These are phyloP conservation scores for Thaumatotibia leucotreta DNA, from an alignment of 1,140 invertebrate species.

Conservation along the genomic window DNA sequence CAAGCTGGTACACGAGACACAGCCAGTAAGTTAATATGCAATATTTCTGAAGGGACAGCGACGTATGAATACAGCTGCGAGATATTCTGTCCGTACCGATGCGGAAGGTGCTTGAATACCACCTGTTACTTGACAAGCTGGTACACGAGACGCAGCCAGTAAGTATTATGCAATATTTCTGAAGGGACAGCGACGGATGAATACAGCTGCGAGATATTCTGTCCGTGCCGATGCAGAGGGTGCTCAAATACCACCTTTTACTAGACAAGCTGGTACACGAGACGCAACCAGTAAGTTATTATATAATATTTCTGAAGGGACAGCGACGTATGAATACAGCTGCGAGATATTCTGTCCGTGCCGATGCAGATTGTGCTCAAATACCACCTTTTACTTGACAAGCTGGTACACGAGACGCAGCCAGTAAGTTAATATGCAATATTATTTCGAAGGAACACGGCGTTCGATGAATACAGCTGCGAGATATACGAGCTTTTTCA, in stretches of 20 bases:
- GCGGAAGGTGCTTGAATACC: constrained; percentile 98
- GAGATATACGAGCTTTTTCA: background rate
- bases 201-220: background rate
- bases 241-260: too few species aligned
- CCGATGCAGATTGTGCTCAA: constrained; percentile 99
- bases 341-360: constrained; percentile 95
- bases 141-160: constrained; percentile 92
- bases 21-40: too few species aligned
- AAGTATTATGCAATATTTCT: constrained; percentile 38
- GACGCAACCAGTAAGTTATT: too few species aligned
- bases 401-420: constrained; percentile 94
- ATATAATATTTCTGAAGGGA: too few species aligned
- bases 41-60: too few species aligned
- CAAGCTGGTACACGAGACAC: too few species aligned
- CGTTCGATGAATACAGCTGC: too few species aligned
- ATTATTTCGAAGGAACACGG: background rate
- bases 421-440: constrained; percentile 76
- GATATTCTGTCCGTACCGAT: constrained; percentile 98
- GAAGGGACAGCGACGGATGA: too few species aligned
- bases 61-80: constrained; percentile 90
- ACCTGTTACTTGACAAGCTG: constrained; percentile 93
- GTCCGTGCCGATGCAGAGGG: too few species aligned
- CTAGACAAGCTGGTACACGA: too few species aligned
- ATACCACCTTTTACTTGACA: constrained; percentile 95
- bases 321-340: too few species aligned